Evolutionary conservation across 2,113 vertebrate species (phyloP).

Genomic region (Phyllostomus hastatus): DNA sequence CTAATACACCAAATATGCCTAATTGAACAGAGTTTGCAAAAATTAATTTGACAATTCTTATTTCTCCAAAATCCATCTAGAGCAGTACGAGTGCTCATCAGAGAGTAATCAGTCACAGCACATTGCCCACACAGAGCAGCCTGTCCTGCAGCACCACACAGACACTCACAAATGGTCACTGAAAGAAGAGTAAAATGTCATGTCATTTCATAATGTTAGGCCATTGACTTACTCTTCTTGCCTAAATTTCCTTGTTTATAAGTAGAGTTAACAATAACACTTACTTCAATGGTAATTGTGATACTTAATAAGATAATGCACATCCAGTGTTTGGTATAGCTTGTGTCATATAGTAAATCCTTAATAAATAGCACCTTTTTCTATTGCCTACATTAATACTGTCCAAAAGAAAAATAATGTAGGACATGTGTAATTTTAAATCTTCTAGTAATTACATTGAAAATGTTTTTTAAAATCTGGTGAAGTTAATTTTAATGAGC

Average conservation of each 20-base stretch:
- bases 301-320: not conserved
- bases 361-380: not conserved
- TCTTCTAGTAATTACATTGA: not conserved
- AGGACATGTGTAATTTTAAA: not conserved
- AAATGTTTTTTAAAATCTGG: not conserved
- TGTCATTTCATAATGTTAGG: not conserved
- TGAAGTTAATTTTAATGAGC: slow-evolving; percentile 11
- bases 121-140: not conserved
- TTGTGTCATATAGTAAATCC: not conserved
- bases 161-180: not conserved
- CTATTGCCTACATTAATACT: not conserved
- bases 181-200: not conserved
- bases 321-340: not conserved
- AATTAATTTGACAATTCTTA: slow-evolving; percentile 31
- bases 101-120: not conserved
- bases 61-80: not conserved
- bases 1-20: not conserved
- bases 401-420: not conserved
- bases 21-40: slow-evolving; percentile 21
- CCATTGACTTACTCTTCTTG: not conserved
- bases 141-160: not conserved
- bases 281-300: not conserved
- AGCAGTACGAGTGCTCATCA: not conserved
- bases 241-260: not conserved
- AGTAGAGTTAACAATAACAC: not conserved